Evolutionary conservation across 2,888 invertebrate species (phyloP), one percentile per base, ranked within the genome.

Genomic region (Sinhomidia bicolor): DNA sequence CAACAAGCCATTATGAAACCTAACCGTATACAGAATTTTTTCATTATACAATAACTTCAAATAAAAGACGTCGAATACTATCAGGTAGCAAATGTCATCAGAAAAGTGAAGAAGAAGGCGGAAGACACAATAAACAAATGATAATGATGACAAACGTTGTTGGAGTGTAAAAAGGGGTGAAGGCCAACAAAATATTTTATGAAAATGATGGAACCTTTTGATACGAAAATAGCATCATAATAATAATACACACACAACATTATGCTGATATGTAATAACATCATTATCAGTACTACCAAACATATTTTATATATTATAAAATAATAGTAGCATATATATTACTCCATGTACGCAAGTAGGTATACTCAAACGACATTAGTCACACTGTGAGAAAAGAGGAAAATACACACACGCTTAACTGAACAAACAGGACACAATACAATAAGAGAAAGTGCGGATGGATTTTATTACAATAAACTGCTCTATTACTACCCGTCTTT

Each of bases 121-220:
- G 60, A 76, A 47, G 78, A 78, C 20, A 71, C n/a, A 71, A 83
- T 83, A 57, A 57, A 41, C n/a, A n/a, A 20, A 36, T 29, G 76
- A 47, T 17, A 54, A 44, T 54, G 60, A 84, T 60, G 84, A 57
- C 20, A 41, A n/a, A 62, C 26, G 57, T 17, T 41, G 60, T 26
- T 78, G 36, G 20, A 17, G 65, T 41, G 68, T 62, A 29, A 65
- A 78, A 74, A 10, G 85, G 85, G 85, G 85, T 85, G 62, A 85
- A 85, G 85, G 85, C 65, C 85, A 78, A 74, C 14, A 36, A 47
- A n/a, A 85, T 76, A 60, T 74, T 74, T 84, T 84, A 76, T 47
- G 85, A 85, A 78, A 85, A 78, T 85, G 62, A 51, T 85, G 36
- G 29, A 85, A 76, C 29, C 78, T 36, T 85, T 36, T 85, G 29